Conservation (phyloP, 2,113 vertebrate genomes). For the Nothobranchius furzeri region DNA sequence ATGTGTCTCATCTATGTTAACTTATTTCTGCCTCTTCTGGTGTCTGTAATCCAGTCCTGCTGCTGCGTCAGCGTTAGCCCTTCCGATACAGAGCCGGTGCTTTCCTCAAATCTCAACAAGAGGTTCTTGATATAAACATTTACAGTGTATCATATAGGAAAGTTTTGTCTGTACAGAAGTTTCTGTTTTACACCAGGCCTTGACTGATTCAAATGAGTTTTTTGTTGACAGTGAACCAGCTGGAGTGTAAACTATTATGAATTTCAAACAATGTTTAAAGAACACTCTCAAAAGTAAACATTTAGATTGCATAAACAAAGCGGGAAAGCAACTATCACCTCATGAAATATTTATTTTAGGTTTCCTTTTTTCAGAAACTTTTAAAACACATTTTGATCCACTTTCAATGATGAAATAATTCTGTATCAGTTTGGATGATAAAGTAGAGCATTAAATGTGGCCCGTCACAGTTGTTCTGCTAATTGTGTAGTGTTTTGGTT, state of each 20-base stretch:
- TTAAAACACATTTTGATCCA: neutral
- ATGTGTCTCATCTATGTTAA: slow-evolving; percentile 41
- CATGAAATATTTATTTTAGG: too few relatives aligned
- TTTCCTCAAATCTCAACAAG: slow-evolving; percentile 40
- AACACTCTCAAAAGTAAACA: too few relatives aligned
- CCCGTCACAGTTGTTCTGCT: slow-evolving; percentile 2
- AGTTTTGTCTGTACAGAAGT: slow-evolving; percentile 33
- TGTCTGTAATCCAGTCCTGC: slow-evolving; percentile 27
- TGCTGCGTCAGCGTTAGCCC: slow-evolving; percentile 45
- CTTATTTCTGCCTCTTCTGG: slow-evolving; percentile 14
- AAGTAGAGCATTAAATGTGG: neutral
- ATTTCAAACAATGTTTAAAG: neutral
- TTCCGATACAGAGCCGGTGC: slow-evolving; percentile 15
- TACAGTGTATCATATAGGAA: slow-evolving; percentile 51
- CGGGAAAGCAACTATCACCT: too few relatives aligned
- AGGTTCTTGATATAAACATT: slow-evolving; percentile 40
- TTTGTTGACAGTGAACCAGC: too few relatives aligned
- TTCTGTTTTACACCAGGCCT: neutral
- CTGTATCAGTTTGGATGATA: neutral
- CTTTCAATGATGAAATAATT: neutral
- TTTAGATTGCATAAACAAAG: too few relatives aligned
- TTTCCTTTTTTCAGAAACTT: too few relatives aligned
- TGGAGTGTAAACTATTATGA: neutral
- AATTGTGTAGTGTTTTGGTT: slow-evolving; percentile 37
- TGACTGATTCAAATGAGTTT: neutral